Evolutionary conservation across 2,113 vertebrate genomes (phyloP).

Genomic region (Amazona guildingii): DNA sequence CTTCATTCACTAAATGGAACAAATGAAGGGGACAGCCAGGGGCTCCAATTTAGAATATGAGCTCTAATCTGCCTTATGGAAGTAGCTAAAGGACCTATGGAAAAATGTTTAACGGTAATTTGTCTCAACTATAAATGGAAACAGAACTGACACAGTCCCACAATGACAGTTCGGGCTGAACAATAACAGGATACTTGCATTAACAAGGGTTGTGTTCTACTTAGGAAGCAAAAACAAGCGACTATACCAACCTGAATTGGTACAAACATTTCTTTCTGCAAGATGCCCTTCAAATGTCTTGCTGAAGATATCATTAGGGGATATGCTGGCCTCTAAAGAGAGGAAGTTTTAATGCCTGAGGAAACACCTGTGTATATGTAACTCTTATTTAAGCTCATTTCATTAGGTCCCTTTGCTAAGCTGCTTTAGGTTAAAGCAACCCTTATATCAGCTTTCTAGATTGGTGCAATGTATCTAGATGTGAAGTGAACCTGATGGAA

Average conservation of each 20-base stretch:
- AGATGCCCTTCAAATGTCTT: neutral
- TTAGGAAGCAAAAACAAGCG: conserved; percentile 24
- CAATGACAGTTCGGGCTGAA: conserved; percentile 37
- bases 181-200: conserved; percentile 65
- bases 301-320: neutral
- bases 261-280: conserved; percentile 1
- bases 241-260: neutral
- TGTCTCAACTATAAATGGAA: conserved; percentile 55
- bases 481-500: neutral
- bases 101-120: conserved; percentile 41
- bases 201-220: conserved; percentile 10
- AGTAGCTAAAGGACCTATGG: conserved; percentile 37
- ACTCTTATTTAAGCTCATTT: neutral
- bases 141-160: conserved; percentile 39
- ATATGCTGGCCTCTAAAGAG: neutral
- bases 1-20: conserved; percentile 11
- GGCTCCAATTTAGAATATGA: conserved; percentile 4
- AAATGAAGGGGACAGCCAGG: neutral
- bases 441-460: neutral
- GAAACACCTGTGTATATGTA: conserved; percentile 16
- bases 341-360: conserved; percentile 20
- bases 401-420: neutral
- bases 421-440: neutral
- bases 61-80: conserved; percentile 23
- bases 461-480: neutral